phyloP scores from a whole-genome alignment of 2,113 vertebrate genomes.

The Phrynosoma blainvillii region DNA sequence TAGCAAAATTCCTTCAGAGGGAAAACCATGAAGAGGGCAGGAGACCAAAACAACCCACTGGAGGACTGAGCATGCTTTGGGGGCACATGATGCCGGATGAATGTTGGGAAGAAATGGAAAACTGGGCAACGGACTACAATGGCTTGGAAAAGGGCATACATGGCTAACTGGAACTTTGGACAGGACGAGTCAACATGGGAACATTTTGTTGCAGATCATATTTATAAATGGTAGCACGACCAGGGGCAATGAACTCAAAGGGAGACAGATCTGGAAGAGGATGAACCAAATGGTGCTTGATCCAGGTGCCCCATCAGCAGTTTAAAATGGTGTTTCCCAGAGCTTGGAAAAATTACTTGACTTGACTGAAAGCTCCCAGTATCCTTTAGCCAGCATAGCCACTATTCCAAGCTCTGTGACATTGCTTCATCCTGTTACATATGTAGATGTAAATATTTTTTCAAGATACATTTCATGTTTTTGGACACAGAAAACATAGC shows the following conservation, averaged over 20 bases:
- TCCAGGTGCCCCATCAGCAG: not conserved
- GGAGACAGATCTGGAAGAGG: not conserved
- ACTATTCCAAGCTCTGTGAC: no score
- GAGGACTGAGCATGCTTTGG: not conserved
- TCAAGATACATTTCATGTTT: conserved; percentile 74
- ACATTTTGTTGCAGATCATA: not conserved
- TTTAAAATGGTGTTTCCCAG: not conserved
- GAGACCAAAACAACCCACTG: not conserved
- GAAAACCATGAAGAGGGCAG: not conserved
- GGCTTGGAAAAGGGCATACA: not conserved
- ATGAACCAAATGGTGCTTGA: not conserved
- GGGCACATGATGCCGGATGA: no score
- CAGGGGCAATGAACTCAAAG: not conserved
- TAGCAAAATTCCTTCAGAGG: no score
- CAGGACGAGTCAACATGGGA: not conserved
- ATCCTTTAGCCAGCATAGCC: no score
- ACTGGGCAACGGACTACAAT: not conserved
- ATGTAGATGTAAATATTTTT: conserved; percentile 34
- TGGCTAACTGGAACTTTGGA: not conserved
- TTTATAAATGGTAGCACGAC: not conserved
- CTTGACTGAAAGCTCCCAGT: no score
- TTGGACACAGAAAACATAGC: conserved; percentile 60
- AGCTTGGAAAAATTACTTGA: no score
- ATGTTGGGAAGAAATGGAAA: not conserved
- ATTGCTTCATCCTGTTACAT: no score